Evolutionary conservation across 2,888 invertebrate genomes (phyloP).

Genomic region (Adineta ricciae): DNA sequence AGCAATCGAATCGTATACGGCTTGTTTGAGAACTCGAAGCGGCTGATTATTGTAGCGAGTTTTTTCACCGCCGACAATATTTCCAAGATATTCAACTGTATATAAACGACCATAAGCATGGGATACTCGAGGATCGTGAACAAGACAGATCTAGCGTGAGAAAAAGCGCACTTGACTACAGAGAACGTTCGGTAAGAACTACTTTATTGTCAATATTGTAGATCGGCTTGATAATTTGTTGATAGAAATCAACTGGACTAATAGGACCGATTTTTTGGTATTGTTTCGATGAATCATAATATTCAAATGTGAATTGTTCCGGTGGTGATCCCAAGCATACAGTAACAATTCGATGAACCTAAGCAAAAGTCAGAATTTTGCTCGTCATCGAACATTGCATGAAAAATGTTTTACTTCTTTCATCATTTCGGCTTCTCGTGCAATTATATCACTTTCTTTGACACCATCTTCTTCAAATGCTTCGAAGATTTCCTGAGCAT

Average conservation of each 20-base stretch:
- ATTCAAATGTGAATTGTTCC: constrained; percentile 69
- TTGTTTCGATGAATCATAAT: constrained; percentile 57
- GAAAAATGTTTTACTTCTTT: not conserved
- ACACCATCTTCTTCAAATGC: constrained; percentile 51
- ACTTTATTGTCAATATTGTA: constrained; percentile 62
- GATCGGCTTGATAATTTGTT: constrained; percentile 63
- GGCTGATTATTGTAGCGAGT: constrained; percentile 80
- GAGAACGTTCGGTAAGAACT: not conserved
- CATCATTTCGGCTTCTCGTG: not conserved
- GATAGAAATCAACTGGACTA: constrained; percentile 69
- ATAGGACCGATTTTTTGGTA: constrained; percentile 66
- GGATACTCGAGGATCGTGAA: constrained; percentile 65
- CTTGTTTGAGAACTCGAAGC: constrained; percentile 64
- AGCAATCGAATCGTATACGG: constrained; percentile 66
- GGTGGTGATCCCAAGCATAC: constrained; percentile 75
- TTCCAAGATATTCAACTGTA: constrained; percentile 76
- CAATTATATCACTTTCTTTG: not conserved
- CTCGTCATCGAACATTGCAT: too few species aligned
- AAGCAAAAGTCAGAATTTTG: not conserved
- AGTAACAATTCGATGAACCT: constrained; percentile 67
- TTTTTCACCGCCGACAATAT: constrained; percentile 67
- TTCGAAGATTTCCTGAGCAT: constrained; percentile 61
- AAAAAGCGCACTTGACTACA: not conserved
- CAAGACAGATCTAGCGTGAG: constrained; percentile 67
- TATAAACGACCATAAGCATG: constrained; percentile 70